phyloP scores from a whole-genome alignment of 2,888 invertebrate species.

The Melinaea menophilus region DNA sequence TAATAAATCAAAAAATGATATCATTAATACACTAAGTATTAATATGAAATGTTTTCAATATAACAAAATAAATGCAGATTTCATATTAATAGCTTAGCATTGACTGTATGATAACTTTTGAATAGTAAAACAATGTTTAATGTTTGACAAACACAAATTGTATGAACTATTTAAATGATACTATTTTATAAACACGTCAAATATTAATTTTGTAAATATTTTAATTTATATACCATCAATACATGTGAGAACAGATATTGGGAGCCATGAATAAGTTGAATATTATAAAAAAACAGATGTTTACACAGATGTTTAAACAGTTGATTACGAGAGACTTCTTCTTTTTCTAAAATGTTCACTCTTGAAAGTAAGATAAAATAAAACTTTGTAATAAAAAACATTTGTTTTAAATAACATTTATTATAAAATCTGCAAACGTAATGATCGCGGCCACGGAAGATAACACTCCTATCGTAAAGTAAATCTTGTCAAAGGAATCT shows the following conservation, averaged over 20 bases:
- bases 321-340: too few species aligned
- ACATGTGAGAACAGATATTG: not conserved
- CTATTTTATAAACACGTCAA: slow-evolving; percentile 33
- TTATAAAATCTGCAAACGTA: slow-evolving; percentile 39
- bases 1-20: not conserved
- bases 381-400: not conserved
- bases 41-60: not conserved
- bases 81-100: slow-evolving; percentile 15
- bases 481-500: slow-evolving; percentile 37
- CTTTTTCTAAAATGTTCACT: not conserved
- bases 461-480: slow-evolving; percentile 43
- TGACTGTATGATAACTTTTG: slow-evolving; percentile 12
- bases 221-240: not conserved
- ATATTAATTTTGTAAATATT: slow-evolving; percentile 25
- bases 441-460: slow-evolving; percentile 37
- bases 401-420: slow-evolving; percentile 21
- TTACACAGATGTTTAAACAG: too few species aligned
- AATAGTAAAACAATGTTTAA: slow-evolving; percentile 18
- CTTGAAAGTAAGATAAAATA: not conserved
- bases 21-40: not conserved
- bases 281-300: too few species aligned
- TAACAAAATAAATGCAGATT: slow-evolving; percentile 5
- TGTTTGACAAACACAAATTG: slow-evolving; percentile 31
- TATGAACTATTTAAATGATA: not conserved
- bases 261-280: not conserved